phyloP scores from a whole-genome alignment of 2,888 invertebrate species.

The Choristoneura rosaceana region DNA sequence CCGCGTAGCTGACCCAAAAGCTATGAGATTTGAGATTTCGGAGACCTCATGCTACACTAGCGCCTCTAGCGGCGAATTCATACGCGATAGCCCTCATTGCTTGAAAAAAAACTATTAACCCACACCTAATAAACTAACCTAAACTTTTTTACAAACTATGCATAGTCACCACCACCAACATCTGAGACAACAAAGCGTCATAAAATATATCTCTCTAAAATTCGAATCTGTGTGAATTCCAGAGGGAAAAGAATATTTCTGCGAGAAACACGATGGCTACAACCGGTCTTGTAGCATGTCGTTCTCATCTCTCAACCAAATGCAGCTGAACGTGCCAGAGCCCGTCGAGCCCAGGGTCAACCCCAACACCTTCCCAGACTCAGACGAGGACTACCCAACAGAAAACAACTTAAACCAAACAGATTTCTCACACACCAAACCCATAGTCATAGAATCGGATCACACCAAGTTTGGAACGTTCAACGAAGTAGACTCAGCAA shows the following conservation, averaged over 20 bases:
- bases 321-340: constrained; percentile 75
- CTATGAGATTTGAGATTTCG: too few relatives aligned
- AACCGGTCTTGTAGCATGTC: constrained; percentile 77
- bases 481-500: constrained; percentile 70
- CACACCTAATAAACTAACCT: too few relatives aligned
- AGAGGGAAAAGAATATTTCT: constrained; percentile 82
- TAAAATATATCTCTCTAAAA: not conserved
- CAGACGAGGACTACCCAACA: constrained; percentile 77
- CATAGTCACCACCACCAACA: not conserved
- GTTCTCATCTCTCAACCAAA: constrained; percentile 74
- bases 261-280: constrained; percentile 80
- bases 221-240: constrained; percentile 39
- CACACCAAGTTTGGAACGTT: constrained; percentile 68
- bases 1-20: too few relatives aligned
- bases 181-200: not conserved
- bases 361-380: constrained; percentile 70
- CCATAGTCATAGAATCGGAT: constrained; percentile 78
- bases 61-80: too few relatives aligned
- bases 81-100: too few relatives aligned
- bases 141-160: too few relatives aligned
- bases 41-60: too few relatives aligned
- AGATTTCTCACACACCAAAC: constrained; percentile 78
- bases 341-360: constrained; percentile 73
- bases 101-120: too few relatives aligned
- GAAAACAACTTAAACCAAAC: constrained; percentile 80